phyloP scores from a whole-genome alignment of 2,113 vertebrate genomes.

The Pollachius pollachius region DNA sequence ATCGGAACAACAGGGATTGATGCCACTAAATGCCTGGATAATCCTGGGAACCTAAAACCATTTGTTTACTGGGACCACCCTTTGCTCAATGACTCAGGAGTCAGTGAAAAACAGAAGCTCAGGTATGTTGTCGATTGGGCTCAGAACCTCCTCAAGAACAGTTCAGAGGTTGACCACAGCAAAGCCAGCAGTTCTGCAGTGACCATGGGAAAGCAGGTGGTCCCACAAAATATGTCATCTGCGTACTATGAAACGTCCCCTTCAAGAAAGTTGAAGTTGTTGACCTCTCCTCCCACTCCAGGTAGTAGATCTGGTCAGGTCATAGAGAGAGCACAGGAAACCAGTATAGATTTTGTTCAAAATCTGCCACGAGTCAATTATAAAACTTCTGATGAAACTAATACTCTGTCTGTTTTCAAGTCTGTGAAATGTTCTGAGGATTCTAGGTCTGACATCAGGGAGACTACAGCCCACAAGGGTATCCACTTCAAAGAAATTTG shows the following conservation, averaged over 20 bases:
- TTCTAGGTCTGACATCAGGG: constrained; percentile 9
- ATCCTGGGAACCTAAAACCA: constrained; percentile 16
- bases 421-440: neutral
- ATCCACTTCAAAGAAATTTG: constrained; percentile 4
- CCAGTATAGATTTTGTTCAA: neutral
- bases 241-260: neutral
- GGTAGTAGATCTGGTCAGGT: neutral
- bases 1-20: neutral
- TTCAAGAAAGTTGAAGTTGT: neutral
- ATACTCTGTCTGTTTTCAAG: neutral
- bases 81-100: too few species aligned
- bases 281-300: neutral
- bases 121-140: constrained; percentile 62
- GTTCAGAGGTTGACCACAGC: constrained; percentile 20
- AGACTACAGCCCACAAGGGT: neutral
- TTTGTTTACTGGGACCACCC: too few species aligned
- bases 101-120: constrained; percentile 69
- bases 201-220: neutral
- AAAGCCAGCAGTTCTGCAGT: constrained; percentile 14
- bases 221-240: neutral
- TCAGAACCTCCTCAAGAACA: constrained; percentile 45
- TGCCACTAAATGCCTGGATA: constrained; percentile 12
- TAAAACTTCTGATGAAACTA: constrained; percentile 6
- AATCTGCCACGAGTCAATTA: neutral
- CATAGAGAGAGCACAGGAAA: neutral